Evolutionary conservation across 1,140 invertebrate species (phyloP), one percentile per base, ranked within the genome.

Genomic region (Akabosia matsudoensis): DNA sequence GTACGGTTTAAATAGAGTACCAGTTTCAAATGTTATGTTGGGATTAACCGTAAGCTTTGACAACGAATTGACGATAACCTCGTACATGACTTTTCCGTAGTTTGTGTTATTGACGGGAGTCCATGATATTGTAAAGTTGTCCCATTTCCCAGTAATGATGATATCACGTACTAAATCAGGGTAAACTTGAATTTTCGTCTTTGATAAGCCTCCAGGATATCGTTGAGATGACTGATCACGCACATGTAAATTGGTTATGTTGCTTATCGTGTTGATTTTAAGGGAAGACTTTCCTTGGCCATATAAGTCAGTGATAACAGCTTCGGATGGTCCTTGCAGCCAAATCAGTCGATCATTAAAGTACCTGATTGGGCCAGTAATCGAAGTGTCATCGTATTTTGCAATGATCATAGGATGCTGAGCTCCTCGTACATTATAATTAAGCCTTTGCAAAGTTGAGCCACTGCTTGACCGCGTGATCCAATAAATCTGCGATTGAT

Each of bases 81-180:
- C 92, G 82, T 97, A 97, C 80, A 91, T 93, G 0, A 97, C 89
- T 13, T 88, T 88, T 30, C 92, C 93, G 81, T 93, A 91, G 80
- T 93, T 95, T 1, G 92, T 90, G 75, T 90, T 90, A 0, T 84
- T 84, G 0, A 92, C 88, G 0, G 91, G 89, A 14, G 89, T 84
- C 94, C 94, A 96, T 0, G 88, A 89, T n/a, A 97, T 88, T 51
- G 90, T 92, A 80, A 95, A 95, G 28, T 88, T 88, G 51, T 92
- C 85, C 88, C 89, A 93, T 3, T 86, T 88, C 0, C 93, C 93
- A 3, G 86, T 83, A 45, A 96, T 88, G 0, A 89, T 89, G 0
- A 86, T 85, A 2, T 85, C 79, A 10, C 89, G 83, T 1, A 96
- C 89, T 0, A 88, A 82, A 61, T 90, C 86, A 0, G 93, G 93